phyloP scores from a whole-genome alignment of 37 sponge, comb jelly and placozoan species.

The Agelas oroides region DNA sequence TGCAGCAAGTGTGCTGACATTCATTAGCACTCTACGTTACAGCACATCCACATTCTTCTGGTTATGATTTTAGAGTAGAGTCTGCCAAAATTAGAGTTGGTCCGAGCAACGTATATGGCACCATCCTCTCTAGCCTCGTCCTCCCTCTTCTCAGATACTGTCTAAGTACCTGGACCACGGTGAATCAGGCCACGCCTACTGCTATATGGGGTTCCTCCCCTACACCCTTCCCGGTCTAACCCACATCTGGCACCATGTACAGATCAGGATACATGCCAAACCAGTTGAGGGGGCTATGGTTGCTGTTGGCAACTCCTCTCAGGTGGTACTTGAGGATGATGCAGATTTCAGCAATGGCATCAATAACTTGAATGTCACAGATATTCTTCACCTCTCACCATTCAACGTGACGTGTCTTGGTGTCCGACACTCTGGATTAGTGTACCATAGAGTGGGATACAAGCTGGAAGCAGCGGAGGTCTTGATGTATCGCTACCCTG shows the following conservation, averaged over 20 bases:
- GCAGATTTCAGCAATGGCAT: background rate
- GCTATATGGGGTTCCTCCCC: constrained; percentile 16
- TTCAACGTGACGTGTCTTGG: constrained; percentile 48
- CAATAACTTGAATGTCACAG: background rate
- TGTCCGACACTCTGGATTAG: background rate
- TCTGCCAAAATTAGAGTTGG: no score
- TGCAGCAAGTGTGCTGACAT: no score
- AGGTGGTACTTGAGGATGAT: background rate
- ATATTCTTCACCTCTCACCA: constrained; percentile 7
- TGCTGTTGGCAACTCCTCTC: constrained; percentile 24
- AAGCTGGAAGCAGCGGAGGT: background rate
- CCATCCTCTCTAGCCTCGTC: no score
- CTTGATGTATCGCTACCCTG: background rate
- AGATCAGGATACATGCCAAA: background rate
- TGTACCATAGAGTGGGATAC: background rate
- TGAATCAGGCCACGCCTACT: constrained; percentile 4
- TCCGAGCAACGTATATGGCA: no score
- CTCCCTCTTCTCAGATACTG: no score
- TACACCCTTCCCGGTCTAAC: background rate
- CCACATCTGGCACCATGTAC: constrained; percentile 13
- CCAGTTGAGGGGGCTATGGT: background rate
- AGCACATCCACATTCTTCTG: no score
- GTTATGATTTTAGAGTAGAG: no score
- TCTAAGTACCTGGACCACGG: no score
- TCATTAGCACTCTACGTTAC: no score